These are phyloP conservation scores for Clostera curtula DNA, from an alignment of 2,888 invertebrate species.

Conservation along the genomic window DNA sequence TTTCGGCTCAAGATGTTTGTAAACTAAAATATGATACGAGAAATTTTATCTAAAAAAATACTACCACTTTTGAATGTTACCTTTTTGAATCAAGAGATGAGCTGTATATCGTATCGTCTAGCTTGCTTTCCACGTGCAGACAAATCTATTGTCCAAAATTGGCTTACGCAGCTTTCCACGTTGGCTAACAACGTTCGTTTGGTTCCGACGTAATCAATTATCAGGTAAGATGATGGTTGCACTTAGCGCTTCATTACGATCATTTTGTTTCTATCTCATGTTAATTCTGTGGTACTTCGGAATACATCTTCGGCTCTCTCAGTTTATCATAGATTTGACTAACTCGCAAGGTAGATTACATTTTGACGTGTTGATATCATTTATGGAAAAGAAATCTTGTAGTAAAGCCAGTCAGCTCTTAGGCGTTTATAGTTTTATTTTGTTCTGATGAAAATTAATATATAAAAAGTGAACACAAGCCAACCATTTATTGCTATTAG, in stretches of 20 bases:
- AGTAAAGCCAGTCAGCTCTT: no score
- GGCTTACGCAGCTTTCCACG: constrained; percentile 40
- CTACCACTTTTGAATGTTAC: no score
- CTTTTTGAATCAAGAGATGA: no score
- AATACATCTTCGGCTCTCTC: constrained; percentile 30
- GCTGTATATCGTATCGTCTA: constrained; percentile 22
- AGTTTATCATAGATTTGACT: constrained; percentile 27
- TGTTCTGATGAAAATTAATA: no score
- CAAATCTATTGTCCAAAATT: constrained; percentile 21
- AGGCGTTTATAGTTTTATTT: no score
- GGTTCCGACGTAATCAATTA: constrained; percentile 42
- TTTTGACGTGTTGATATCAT: constrained; percentile 10
- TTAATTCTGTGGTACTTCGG: constrained; percentile 29
- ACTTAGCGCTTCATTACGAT: constrained; percentile 56
- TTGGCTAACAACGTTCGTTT: constrained; percentile 41
- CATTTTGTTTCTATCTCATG: constrained; percentile 43
- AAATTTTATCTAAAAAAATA: no score
- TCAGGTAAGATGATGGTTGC: constrained; percentile 46
- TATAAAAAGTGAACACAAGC: background rate
- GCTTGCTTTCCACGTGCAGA: constrained; percentile 30
- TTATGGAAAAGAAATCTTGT: constrained; percentile 3
- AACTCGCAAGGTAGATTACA: constrained; percentile 26
- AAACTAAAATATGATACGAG: no score
- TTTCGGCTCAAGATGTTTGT: no score
- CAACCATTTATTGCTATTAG: constrained; percentile 1